Conservation (phyloP, 2,113 vertebrate genomes). For the Notothenia rossii region DNA sequence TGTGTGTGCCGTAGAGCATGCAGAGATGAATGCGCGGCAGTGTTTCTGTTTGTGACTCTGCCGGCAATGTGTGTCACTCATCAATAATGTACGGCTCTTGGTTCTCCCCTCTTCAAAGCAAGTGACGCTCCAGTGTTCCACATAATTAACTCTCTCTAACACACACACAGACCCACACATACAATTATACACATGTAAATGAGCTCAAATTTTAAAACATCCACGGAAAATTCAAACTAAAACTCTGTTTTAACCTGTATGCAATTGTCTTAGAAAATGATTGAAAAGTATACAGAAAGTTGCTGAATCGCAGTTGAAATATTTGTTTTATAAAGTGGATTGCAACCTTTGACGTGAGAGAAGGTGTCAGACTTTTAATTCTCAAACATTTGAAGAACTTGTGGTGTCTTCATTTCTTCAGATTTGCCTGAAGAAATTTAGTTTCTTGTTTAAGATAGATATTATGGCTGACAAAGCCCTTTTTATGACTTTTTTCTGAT, state of each 20-base stretch:
- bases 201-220: conserved; percentile 7
- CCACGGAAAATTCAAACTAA: neutral
- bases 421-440: neutral
- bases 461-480: neutral
- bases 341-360: neutral
- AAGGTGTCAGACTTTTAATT: neutral
- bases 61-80: conserved; percentile 82
- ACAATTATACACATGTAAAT: conserved; percentile 37
- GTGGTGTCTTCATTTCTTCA: neutral
- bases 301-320: neutral
- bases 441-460: neutral
- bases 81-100: conserved; percentile 82
- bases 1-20: conserved; percentile 13
- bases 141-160: conserved; percentile 75
- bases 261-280: neutral
- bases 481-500: neutral
- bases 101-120: conserved; percentile 81
- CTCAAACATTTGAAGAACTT: neutral
- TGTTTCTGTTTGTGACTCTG: conserved; percentile 66
- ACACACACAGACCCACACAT: conserved; percentile 20
- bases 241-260: neutral
- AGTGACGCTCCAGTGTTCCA: conserved; percentile 73
- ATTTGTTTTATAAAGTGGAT: neutral
- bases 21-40: conserved; percentile 3
- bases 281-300: neutral